Conservation (phyloP, 2,888 invertebrate genomes). For the Eumacrocentrus americanus region DNA sequence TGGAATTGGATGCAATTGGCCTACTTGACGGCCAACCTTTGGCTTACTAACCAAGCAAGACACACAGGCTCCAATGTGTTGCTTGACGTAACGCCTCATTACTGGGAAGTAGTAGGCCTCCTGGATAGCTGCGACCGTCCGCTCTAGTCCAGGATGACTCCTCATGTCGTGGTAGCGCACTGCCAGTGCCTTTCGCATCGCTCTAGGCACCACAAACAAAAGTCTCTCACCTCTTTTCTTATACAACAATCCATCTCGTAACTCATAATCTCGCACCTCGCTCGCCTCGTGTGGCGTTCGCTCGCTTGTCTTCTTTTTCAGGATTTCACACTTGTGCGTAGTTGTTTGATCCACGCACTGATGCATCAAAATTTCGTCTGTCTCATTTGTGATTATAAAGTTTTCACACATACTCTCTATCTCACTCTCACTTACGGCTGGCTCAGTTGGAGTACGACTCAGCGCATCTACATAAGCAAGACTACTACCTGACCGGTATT, state of each 20-base stretch:
- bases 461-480: no score
- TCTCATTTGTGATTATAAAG: no score
- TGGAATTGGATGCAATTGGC: conserved; percentile 31
- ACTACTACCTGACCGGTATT: no score
- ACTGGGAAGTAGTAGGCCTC: conserved; percentile 33
- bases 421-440: no score
- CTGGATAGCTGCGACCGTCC: conserved; percentile 28
- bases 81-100: conserved; percentile 25
- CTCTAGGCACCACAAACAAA: conserved; percentile 36
- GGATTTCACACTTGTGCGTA: no score
- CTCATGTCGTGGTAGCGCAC: conserved; percentile 36
- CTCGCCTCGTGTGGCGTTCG: no score
- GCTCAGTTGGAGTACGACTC: no score
- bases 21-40: conserved; percentile 27
- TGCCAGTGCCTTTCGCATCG: conserved; percentile 31
- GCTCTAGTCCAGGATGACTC: conserved; percentile 35
- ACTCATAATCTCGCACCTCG: no score
- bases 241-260: conserved; percentile 37
- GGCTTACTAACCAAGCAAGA: conserved; percentile 35
- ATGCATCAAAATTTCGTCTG: no score
- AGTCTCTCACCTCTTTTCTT: conserved; percentile 24
- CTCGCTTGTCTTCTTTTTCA: no score
- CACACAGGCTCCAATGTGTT: conserved; percentile 31
- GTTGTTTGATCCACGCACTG: no score
- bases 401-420: no score